Conservation (phyloP, 2,888 invertebrate genomes). For the Cryptus armator region DNA sequence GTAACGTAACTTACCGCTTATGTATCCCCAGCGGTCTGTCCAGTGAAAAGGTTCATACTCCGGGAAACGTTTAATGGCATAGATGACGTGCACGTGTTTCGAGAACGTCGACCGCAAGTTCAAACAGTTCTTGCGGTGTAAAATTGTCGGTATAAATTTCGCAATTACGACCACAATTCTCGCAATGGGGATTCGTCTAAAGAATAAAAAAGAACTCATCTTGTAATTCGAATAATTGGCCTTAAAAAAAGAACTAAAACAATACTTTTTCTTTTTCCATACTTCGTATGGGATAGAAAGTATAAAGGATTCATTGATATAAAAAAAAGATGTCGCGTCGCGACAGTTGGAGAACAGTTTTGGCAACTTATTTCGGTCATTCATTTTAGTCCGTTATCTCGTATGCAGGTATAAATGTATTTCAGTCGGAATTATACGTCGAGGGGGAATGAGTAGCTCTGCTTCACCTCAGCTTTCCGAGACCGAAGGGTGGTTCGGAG, state of each 20-base stretch:
- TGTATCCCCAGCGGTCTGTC: not conserved
- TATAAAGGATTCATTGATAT: not conserved
- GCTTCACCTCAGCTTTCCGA: constrained; percentile 12
- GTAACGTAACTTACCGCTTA: constrained; percentile 23
- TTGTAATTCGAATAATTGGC: no score
- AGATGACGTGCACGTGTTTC: constrained; percentile 38
- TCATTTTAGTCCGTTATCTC: not conserved
- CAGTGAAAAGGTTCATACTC: not conserved
- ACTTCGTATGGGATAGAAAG: no score
- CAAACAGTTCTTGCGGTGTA: constrained; percentile 39
- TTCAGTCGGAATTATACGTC: constrained; percentile 1
- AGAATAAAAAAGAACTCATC: no score
- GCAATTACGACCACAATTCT: no score
- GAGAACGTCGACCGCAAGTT: constrained; percentile 1
- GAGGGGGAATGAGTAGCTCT: not conserved
- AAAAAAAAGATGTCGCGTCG: not conserved
- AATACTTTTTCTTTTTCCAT: no score
- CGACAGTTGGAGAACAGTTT: not conserved
- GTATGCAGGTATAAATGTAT: no score
- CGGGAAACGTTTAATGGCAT: not conserved
- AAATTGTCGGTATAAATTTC: not conserved
- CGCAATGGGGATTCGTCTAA: no score
- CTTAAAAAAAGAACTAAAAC: no score
- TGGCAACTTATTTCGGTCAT: not conserved
- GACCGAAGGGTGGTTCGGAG: constrained; percentile 8